Evolutionary conservation across 2,888 invertebrate species (phyloP), one percentile per base, ranked within the genome.

Genomic region (Tanypteryx hageni): DNA sequence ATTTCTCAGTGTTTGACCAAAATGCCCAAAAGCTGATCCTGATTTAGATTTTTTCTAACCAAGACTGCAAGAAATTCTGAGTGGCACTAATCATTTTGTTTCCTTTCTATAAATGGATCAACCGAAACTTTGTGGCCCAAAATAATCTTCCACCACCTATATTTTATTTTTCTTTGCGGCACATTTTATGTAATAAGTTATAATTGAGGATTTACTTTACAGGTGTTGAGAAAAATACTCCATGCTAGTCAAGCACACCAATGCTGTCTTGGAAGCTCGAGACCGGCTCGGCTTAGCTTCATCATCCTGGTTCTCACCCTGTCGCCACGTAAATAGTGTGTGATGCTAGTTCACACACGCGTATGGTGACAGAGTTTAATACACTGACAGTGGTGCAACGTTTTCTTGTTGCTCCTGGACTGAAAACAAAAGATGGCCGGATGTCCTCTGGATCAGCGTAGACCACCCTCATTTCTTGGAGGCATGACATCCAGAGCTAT

Each of bases 201-300:
- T 85, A 22, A 64, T n/a, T 68, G 89, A 89, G 89, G 89, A 76
- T 68, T 61, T 61, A 89, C 61, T 89, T 89, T 89, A 64, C 64
- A 68, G 61, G 44, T 68, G 89, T 18, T 64, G 22, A 64, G 44
- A 64, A 89, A 61, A 86, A 27, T 61, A 86, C 64, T 68, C 89
- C 64, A 44, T n/a, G 44, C 89, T 64, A 64, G 64, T 68, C 89
- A 68, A 89, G 89, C 44, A 89, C n/a, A 64, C 64, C 68, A 31
- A 64, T 31, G 89, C 31, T 18, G 89, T 44, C 61, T 44, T 89
- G 89, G 64, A 89, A 89, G 89, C 89, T 89, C 89, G 64, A 89
- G 89, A 64, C 89, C 89, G n/a, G 89, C 89, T 89, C 64, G 89
- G 89, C 61, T 83, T 83, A 83, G 57, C 83, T 83, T 83, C 83